Evolutionary conservation across 2,888 invertebrate genomes (phyloP), one percentile per base, ranked within the genome.

Genomic region (Notocelia uddmanniana): DNA sequence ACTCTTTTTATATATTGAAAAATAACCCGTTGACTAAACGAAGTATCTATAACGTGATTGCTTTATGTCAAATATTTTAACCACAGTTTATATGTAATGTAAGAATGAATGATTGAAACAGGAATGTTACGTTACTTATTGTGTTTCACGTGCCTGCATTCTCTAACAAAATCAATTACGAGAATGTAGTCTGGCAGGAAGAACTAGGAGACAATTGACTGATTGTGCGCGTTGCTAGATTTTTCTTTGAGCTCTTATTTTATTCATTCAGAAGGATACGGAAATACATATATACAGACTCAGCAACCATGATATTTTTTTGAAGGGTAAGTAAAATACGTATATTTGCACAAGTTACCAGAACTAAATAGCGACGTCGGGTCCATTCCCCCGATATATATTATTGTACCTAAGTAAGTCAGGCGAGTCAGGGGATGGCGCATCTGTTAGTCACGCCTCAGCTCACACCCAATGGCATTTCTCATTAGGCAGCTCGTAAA

Each of bases 401-500:
- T 80, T 52, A 70, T 73, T 64, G 74, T 76, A 73, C 74, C 70
- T 74, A 75, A 76, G 72, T 74, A 75, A 76, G 71, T 74, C 74
- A 71, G 75, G 74, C 78, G 74, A 80, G 78, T 77, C 77, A 81
- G 78, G 81, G 79, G 81, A 77, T 81, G 79, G 81, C 78, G 80
- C 81, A 81, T 86, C 84, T 83, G 83, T 84, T 85, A 88, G 88
- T 87, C 87, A 88, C 87, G 86, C 83, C 81, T 83, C 81, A 83
- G 81, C 84, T 85, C 83, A 80, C 76, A 66, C 74, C 74, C 79
- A 80, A 87, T 85, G 85, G 86, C 84, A 85, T 88, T 85, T 88
- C 90, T 90, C 89, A 92, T 92, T 91, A 92, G 85, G 81, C 79
- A 78, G 81, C 80, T 88, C 90, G 85, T 92, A 90, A 92, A 92